These are phyloP conservation scores for Rhopalosiphum padi DNA, from an alignment of 1,140 invertebrate species.

Conservation along the genomic window DNA sequence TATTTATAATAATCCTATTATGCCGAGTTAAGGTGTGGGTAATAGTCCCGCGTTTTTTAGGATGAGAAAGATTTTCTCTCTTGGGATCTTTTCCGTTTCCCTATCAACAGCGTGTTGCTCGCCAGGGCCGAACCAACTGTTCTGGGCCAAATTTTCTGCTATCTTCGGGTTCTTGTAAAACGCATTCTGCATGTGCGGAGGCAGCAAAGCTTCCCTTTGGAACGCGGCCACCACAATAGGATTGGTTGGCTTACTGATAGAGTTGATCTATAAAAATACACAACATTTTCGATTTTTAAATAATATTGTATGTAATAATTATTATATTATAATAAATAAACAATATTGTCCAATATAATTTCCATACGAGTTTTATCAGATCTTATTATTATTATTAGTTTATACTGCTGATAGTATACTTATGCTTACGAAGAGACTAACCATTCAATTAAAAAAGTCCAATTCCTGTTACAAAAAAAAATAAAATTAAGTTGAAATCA, in stretches of 20 bases:
- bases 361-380: not conserved
- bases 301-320: not conserved
- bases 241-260: conserved; percentile 64
- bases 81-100: conserved; percentile 79
- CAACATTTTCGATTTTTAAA: not conserved
- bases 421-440: not conserved
- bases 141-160: conserved; percentile 74
- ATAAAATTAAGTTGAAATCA: too few relatives aligned
- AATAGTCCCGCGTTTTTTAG: conserved; percentile 74
- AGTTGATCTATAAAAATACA: conserved; percentile 24
- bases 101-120: conserved; percentile 71
- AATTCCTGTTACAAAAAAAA: too few relatives aligned
- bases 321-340: not conserved
- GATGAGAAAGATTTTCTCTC: conserved; percentile 76
- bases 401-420: not conserved
- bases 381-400: not conserved
- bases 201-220: conserved; percentile 69
- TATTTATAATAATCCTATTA: not conserved
- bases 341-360: not conserved
- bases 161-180: conserved; percentile 80
- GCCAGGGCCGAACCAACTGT: conserved; percentile 72
- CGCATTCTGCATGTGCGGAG: conserved; percentile 71
- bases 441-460: too few relatives aligned
- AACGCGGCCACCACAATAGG: conserved; percentile 69
- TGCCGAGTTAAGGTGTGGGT: not conserved